Conservation (phyloP, 2,797 vertebrate species). For the Channa striata region DNA sequence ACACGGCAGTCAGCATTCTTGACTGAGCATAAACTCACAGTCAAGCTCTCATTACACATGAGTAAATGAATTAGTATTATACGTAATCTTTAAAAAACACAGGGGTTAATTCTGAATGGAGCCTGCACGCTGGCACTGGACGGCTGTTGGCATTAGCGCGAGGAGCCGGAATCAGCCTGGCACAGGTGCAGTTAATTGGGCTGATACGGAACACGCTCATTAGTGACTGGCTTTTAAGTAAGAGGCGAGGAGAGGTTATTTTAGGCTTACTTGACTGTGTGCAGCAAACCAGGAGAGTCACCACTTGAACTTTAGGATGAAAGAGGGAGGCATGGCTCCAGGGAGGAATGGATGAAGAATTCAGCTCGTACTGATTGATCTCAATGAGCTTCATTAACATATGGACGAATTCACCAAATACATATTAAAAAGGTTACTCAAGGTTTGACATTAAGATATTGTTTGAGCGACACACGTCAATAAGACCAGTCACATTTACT, state of each 20-base stretch:
- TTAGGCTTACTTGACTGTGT: not conserved
- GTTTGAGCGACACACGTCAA: conserved; percentile 3
- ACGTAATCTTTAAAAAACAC: not conserved
- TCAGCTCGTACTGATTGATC: not conserved
- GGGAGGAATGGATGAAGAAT: not conserved
- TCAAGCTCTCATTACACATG: too few species aligned
- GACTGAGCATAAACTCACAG: not conserved
- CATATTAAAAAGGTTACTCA: not conserved
- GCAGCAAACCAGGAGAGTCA: conserved; percentile 1
- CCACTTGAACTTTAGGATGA: conserved; percentile 24
- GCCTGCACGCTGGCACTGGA: not conserved
- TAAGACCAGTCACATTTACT: not conserved
- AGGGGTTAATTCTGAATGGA: not conserved
- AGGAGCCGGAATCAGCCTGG: not conserved
- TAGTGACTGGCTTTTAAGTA: conserved; percentile 13
- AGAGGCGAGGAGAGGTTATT: not conserved
- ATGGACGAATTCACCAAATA: not conserved
- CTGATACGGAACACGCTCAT: conserved; percentile 8
- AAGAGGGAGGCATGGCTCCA: not conserved
- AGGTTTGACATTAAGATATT: not conserved
- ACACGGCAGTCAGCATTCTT: not conserved
- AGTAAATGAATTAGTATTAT: too few species aligned
- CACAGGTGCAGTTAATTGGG: conserved; percentile 21
- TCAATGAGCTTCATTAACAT: conserved; percentile 7
- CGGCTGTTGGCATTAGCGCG: not conserved